These are phyloP conservation scores for Laterallus jamaicensis DNA, from an alignment of 2,113 vertebrate genomes.

Conservation along the genomic window DNA sequence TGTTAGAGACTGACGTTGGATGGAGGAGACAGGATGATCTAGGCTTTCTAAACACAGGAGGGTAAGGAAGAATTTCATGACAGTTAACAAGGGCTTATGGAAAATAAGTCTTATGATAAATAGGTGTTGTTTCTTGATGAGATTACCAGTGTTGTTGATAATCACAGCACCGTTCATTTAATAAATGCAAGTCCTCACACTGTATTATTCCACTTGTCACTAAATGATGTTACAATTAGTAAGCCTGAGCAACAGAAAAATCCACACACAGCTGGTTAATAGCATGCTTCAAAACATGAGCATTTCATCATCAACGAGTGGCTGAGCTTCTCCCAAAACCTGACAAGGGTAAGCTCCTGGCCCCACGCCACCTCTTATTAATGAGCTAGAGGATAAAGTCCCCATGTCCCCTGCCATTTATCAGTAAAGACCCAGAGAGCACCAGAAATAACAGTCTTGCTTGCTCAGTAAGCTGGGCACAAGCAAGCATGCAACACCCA, in stretches of 20 bases:
- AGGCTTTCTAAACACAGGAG: not conserved
- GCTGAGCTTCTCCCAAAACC: not conserved
- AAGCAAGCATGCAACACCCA: not conserved
- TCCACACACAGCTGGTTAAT: not conserved
- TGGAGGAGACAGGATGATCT: not conserved
- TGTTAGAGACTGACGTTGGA: not conserved
- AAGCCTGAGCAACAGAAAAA: not conserved
- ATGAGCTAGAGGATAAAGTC: not conserved
- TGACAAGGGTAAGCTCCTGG: not conserved
- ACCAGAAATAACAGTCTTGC: accelerated
- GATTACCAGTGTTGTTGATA: not conserved
- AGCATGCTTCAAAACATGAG: not conserved
- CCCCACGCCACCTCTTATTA: not conserved
- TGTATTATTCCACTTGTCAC: not conserved
- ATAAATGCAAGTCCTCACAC: not conserved
- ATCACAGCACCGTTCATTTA: not conserved
- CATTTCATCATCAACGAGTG: not conserved
- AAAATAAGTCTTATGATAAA: not conserved
- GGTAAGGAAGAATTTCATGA: not conserved
- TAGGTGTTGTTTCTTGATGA: not conserved
- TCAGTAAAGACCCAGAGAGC: not conserved
- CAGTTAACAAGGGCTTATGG: not conserved
- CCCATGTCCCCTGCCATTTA: not conserved
- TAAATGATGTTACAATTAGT: not conserved
- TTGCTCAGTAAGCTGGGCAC: not conserved